Evolutionary conservation across 1,140 invertebrate genomes (phyloP).

Genomic region (Rhagoletis zephyria): DNA sequence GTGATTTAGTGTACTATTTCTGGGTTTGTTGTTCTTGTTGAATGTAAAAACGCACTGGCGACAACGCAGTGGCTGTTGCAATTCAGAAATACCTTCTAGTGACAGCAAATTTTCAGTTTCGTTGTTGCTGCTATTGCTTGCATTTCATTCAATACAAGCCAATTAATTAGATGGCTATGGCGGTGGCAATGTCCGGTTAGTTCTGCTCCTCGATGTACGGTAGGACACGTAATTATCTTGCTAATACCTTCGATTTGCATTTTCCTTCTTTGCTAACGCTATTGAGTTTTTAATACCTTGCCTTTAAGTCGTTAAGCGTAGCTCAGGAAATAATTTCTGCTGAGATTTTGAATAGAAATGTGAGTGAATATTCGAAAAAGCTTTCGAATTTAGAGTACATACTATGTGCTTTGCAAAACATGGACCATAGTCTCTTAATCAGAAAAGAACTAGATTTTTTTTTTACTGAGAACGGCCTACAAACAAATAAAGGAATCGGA

Average conservation of each 20-base stretch:
- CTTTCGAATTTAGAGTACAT: too few species aligned
- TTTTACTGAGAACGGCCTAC: too few species aligned
- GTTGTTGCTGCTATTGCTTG: too few species aligned
- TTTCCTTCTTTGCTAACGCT: background rate
- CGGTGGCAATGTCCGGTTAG: background rate
- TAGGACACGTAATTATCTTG: background rate
- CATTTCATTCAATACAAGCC: slow-evolving; percentile 44
- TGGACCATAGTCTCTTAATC: too few species aligned
- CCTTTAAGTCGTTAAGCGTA: slow-evolving; percentile 3
- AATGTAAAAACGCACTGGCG: background rate
- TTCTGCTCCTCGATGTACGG: background rate
- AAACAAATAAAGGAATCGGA: too few species aligned
- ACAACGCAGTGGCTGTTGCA: background rate
- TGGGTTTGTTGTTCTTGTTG: background rate
- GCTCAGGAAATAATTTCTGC: background rate
- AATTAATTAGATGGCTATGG: slow-evolving; percentile 13
- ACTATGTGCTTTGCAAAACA: too few species aligned
- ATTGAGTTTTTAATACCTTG: slow-evolving; percentile 24
- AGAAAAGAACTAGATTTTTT: too few species aligned
- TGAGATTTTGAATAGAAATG: too few species aligned
- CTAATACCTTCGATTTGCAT: background rate
- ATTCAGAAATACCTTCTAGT: background rate
- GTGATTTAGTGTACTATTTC: slow-evolving; percentile 21
- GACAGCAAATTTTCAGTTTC: background rate
- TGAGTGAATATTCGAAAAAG: too few species aligned